These are phyloP conservation scores for Diorhabda carinulata DNA, from an alignment of 1,140 invertebrate species.

Conservation along the genomic window DNA sequence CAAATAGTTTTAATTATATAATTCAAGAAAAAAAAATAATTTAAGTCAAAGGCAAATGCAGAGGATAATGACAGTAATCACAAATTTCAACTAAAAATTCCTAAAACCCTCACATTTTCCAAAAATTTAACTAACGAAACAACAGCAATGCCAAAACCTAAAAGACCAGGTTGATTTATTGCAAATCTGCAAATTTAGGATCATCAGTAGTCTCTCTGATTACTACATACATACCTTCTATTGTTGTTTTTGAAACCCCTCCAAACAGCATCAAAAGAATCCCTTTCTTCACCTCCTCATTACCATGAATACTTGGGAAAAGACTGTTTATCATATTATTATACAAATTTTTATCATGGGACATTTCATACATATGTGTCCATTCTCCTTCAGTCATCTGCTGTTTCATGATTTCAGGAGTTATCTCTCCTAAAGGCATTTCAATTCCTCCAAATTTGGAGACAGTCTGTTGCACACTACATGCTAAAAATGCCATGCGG, in stretches of 20 bases:
- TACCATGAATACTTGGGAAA: slow-evolving; percentile 97
- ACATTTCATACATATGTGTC: slow-evolving; percentile 97
- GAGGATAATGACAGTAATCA: no score
- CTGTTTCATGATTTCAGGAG: slow-evolving; percentile 86
- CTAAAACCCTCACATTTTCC: no score
- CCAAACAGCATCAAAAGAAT: slow-evolving; percentile 96
- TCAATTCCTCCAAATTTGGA: slow-evolving; percentile 78
- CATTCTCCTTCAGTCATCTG: slow-evolving; percentile 95
- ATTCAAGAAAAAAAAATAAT: no score
- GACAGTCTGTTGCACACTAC: slow-evolving; percentile 83
- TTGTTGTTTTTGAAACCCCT: slow-evolving; percentile 93
- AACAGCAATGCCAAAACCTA: no score
- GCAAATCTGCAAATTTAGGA: no score
- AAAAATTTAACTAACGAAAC: no score
- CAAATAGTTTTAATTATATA: no score
- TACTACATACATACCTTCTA: slow-evolving; percentile 56
- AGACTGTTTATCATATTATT: slow-evolving; percentile 88
- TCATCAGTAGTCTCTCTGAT: no score
- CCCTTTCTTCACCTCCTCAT: slow-evolving; percentile 95
- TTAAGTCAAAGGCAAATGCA: no score
- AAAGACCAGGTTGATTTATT: no score
- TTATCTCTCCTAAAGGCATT: slow-evolving; percentile 73
- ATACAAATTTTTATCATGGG: slow-evolving; percentile 87
- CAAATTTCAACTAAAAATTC: no score
- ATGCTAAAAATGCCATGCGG: slow-evolving; percentile 91